Conservation (phyloP, 2,797 vertebrate species). For the Malurus splendens region DNA sequence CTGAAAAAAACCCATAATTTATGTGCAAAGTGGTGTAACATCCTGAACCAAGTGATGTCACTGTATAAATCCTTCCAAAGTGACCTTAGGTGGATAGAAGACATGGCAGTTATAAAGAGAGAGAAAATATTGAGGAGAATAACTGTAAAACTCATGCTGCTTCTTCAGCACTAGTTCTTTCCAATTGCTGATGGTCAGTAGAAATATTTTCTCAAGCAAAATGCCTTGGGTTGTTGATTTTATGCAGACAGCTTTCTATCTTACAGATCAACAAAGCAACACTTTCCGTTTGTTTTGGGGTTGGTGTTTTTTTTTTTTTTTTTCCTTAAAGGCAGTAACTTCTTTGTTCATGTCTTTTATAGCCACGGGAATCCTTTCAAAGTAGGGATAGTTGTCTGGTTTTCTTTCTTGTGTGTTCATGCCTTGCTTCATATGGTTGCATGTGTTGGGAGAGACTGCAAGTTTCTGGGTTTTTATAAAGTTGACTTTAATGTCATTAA, state of each 20-base stretch:
- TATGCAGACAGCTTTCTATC: background rate
- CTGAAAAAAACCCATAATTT: background rate
- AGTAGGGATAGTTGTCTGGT: background rate
- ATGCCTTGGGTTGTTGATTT: background rate
- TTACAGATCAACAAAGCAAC: background rate
- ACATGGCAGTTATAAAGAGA: background rate
- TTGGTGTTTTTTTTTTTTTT: background rate
- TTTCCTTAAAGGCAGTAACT: background rate
- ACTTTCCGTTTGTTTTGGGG: background rate
- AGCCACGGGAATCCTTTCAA: background rate
- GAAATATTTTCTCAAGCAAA: constrained; percentile 3
- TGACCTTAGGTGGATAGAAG: background rate
- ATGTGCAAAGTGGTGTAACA: background rate
- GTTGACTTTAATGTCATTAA: background rate
- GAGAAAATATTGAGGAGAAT: background rate
- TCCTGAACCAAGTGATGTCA: background rate
- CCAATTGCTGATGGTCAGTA: background rate
- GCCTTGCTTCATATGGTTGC: background rate
- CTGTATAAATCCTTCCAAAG: background rate
- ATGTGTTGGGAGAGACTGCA: background rate
- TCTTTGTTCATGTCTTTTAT: background rate
- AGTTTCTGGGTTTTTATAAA: background rate
- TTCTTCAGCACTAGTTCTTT: constrained; percentile 14
- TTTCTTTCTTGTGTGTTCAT: background rate
- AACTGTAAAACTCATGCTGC: background rate